These are phyloP conservation scores for Sorex araneus DNA, from an alignment of 2,113 vertebrate genomes.

Conservation along the genomic window DNA sequence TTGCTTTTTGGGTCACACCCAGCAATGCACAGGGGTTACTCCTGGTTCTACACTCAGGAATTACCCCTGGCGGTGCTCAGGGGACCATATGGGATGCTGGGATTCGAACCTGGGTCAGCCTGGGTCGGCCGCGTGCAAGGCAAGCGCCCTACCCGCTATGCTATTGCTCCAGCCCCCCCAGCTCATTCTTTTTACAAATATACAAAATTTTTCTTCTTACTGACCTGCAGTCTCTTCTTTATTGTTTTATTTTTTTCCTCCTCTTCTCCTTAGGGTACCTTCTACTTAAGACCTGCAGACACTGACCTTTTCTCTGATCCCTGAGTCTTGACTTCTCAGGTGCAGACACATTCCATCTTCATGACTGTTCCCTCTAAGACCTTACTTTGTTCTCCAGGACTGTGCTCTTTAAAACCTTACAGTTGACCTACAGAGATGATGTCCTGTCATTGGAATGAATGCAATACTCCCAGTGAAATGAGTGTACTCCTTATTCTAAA, in stretches of 20 bases:
- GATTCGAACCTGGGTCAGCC: no score
- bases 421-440: background rate
- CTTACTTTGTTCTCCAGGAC: background rate
- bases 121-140: no score
- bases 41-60: no score
- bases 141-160: no score
- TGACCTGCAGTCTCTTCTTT: background rate
- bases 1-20: no score
- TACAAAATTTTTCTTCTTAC: background rate
- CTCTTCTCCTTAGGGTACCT: background rate
- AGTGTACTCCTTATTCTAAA: slow-evolving; percentile 3
- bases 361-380: background rate
- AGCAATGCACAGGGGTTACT: no score
- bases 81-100: no score
- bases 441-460: background rate
- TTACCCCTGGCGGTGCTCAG: no score
- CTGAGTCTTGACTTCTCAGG: background rate
- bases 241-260: background rate
- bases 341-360: background rate
- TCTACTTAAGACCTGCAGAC: background rate
- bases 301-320: background rate
- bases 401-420: background rate
- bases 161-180: no score
- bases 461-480: background rate
- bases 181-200: background rate